Conservation (phyloP, 2,888 invertebrate genomes). For the Melolontha melolontha region DNA sequence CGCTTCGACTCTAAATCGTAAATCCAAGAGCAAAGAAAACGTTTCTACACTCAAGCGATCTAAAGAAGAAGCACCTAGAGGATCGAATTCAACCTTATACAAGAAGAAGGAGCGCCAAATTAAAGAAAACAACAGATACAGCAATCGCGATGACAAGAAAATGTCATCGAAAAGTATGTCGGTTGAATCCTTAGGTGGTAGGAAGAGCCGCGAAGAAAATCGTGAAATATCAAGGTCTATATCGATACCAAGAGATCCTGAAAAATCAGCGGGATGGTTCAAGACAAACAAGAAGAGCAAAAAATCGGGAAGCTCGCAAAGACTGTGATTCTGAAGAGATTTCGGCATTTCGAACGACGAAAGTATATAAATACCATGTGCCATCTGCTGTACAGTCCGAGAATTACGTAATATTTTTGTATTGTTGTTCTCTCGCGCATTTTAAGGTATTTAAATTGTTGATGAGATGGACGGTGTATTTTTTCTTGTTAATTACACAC, state of each 20-base stretch:
- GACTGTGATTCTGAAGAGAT: slow-evolving; percentile 55
- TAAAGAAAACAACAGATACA: slow-evolving; percentile 64
- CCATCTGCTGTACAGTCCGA: slow-evolving; percentile 42
- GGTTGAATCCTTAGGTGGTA: slow-evolving; percentile 71
- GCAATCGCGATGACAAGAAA: slow-evolving; percentile 58
- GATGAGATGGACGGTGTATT: slow-evolving; percentile 41
- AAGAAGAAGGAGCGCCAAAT: slow-evolving; percentile 65
- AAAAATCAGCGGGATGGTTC: slow-evolving; percentile 81
- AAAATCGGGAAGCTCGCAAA: slow-evolving; percentile 58
- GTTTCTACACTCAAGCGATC: slow-evolving; percentile 57
- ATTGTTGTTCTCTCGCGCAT: slow-evolving; percentile 44
- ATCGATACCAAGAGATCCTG: slow-evolving; percentile 79
- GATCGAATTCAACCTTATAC: slow-evolving; percentile 61
- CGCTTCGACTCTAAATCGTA: slow-evolving; percentile 66
- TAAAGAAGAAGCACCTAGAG: slow-evolving; percentile 58
- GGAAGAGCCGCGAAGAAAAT: slow-evolving; percentile 55
- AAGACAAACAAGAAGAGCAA: slow-evolving; percentile 71
- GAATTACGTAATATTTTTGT: slow-evolving; percentile 28
- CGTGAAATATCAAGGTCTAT: slow-evolving; percentile 74
- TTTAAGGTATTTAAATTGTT: slow-evolving; percentile 42
- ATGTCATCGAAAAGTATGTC: slow-evolving; percentile 71
- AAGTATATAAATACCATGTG: slow-evolving; percentile 25
- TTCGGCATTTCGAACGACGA: slow-evolving; percentile 22
- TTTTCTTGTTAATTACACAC: slow-evolving; percentile 8
- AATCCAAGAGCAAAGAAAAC: slow-evolving; percentile 62